phyloP scores from a whole-genome alignment of 1,140 invertebrate species.

The Epicauta chinensis region DNA sequence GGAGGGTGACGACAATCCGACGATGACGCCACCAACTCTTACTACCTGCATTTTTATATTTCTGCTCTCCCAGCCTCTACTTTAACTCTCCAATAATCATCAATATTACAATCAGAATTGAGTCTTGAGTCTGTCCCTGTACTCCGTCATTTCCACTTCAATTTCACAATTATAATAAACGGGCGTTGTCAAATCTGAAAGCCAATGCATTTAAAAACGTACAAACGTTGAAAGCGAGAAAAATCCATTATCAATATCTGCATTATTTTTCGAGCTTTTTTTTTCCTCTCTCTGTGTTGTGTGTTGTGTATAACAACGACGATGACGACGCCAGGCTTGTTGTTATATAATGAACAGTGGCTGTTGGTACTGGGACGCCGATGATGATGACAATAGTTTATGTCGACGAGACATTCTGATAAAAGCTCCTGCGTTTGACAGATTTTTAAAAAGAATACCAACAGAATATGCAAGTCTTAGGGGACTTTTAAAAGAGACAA shows the following conservation, averaged over 20 bases:
- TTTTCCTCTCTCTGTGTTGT: too few species aligned
- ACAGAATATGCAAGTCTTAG: constrained; percentile 3
- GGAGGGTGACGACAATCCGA: not conserved
- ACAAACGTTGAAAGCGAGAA: constrained; percentile 31
- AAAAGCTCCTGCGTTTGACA: constrained; percentile 36
- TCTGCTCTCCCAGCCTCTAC: too few species aligned
- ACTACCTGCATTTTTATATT: too few species aligned
- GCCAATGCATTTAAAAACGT: constrained; percentile 29
- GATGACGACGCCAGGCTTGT: constrained; percentile 24
- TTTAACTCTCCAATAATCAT: too few species aligned
- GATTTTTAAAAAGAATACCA: constrained; percentile 35
- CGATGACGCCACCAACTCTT: too few species aligned
- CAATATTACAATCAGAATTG: too few species aligned
- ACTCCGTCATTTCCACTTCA: not conserved
- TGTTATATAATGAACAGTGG: constrained; percentile 34
- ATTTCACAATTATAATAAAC: constrained; percentile 21
- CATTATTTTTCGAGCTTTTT: constrained; percentile 38
- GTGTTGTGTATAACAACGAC: too few species aligned
- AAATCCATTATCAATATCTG: constrained; percentile 40
- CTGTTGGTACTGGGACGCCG: constrained; percentile 4
- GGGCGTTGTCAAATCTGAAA: constrained; percentile 28
- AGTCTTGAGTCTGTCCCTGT: too few species aligned
- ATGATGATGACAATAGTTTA: constrained; percentile 31
- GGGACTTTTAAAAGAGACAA: too few species aligned
- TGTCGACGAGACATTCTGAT: constrained; percentile 32